These are phyloP conservation scores for Thaumetopoea pityocampa DNA, from an alignment of 1,140 invertebrate genomes.

Conservation along the genomic window DNA sequence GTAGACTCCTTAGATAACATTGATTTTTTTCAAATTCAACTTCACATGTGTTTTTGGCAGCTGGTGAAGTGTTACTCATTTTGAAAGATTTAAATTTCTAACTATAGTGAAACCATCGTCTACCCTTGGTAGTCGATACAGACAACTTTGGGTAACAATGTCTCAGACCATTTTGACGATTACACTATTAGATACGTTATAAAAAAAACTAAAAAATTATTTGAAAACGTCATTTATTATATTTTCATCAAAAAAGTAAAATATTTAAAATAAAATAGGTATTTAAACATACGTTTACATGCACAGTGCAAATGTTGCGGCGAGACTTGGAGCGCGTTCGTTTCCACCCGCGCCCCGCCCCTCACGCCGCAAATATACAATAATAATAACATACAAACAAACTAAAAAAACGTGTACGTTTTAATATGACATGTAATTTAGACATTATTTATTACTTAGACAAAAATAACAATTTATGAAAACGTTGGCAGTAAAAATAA, in stretches of 20 bases:
- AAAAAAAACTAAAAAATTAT: constrained; percentile 39
- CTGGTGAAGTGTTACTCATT: no score
- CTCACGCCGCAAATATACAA: constrained; percentile 36
- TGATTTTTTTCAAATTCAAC: no score
- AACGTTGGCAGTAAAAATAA: constrained; percentile 67
- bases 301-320: constrained; percentile 49
- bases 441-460: constrained; percentile 41
- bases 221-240: constrained; percentile 75
- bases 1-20: no score
- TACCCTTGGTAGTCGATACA: no score
- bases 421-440: constrained; percentile 52
- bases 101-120: no score
- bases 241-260: constrained; percentile 73
- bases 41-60: no score
- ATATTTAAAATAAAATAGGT: constrained; percentile 68
- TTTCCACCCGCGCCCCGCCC: constrained; percentile 22
- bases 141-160: no score
- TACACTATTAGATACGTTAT: no score
- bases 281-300: constrained; percentile 69
- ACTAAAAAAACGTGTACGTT: constrained; percentile 60
- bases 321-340: constrained; percentile 19
- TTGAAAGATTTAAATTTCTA: no score
- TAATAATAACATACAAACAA: constrained; percentile 44
- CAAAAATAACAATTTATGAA: constrained; percentile 62
- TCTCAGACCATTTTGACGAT: no score